A percentile compares a stretch with the other conserved stretches of the same genome.
phyloP scores from a whole-genome alignment of 2,113 vertebrate genomes.

The Tursiops truncatus region DNA sequence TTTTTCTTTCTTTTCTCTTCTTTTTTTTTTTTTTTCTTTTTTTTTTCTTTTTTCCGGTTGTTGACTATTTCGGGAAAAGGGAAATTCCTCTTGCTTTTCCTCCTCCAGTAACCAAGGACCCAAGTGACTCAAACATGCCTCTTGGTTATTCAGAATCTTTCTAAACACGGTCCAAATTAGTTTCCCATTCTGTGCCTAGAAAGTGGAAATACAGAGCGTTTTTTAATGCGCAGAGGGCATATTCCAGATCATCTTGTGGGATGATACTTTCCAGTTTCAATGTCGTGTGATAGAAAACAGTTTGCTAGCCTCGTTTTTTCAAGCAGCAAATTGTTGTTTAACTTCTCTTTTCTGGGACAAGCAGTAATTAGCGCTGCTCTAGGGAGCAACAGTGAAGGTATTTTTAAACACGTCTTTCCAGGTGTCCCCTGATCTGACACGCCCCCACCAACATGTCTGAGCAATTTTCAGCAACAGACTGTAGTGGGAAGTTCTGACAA shows the following conservation, averaged over 20 bases:
- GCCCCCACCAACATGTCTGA: slow-evolving; percentile 61
- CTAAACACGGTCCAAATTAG: slow-evolving; percentile 58
- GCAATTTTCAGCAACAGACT: slow-evolving; percentile 46
- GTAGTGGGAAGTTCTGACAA: neutral
- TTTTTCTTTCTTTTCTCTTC: neutral
- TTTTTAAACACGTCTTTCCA: slow-evolving; percentile 67
- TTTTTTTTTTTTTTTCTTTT: neutral
- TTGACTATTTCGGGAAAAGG: slow-evolving; percentile 34
- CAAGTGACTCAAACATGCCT: slow-evolving; percentile 61
- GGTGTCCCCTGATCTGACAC: slow-evolving; percentile 55
- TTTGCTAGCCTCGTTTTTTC: neutral
- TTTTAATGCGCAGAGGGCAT: neutral
- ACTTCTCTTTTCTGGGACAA: neutral
- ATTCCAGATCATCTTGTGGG: neutral
- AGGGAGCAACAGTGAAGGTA: slow-evolving; percentile 41
- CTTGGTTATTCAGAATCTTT: slow-evolving; percentile 38
- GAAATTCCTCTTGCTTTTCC: neutral
- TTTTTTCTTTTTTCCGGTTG: neutral
- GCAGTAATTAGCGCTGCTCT: slow-evolving; percentile 47
- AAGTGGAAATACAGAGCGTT: slow-evolving; percentile 20
- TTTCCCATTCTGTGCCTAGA: slow-evolving; percentile 63
- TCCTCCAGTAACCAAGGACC: neutral
- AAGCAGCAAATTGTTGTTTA: slow-evolving; percentile 9
- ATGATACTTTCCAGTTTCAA: slow-evolving; percentile 14
- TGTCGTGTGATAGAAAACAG: slow-evolving; percentile 35